Evolutionary conservation across 2,888 invertebrate genomes (phyloP).

Genomic region (Phyllotreta striolata): DNA sequence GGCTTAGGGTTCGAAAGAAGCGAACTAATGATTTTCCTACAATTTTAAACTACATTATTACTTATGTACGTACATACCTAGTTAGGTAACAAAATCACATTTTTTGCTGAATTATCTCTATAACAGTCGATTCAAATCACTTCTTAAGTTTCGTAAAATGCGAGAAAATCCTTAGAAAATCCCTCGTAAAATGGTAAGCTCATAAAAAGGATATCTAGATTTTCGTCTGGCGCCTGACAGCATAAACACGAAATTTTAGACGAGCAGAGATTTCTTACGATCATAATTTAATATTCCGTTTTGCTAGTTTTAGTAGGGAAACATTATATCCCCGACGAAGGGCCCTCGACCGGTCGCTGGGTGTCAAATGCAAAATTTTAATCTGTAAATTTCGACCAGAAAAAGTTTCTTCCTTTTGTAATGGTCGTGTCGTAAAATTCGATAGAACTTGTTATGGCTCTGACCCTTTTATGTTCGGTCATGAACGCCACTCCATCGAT

Average conservation of each 20-base stretch:
- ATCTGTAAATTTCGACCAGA: conserved; percentile 31
- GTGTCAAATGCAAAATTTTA: conserved; percentile 31
- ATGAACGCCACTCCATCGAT: conserved; percentile 3
- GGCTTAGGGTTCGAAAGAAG: conserved; percentile 9
- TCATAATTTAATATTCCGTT: conserved; percentile 38
- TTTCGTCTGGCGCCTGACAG: conserved; percentile 38
- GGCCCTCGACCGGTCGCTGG: conserved; percentile 22
- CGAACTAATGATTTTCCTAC: no score
- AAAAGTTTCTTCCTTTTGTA: conserved; percentile 26
- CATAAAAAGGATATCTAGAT: conserved; percentile 36
- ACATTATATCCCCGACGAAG: conserved; percentile 21
- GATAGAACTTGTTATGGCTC: conserved; percentile 30
- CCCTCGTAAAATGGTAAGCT: conserved; percentile 31
- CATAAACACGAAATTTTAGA: conserved; percentile 39
- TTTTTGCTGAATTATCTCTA: conserved; percentile 13
- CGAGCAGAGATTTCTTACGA: conserved; percentile 31
- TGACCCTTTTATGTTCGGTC: conserved; percentile 24
- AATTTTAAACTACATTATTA: neutral
- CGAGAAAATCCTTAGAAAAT: conserved; percentile 32
- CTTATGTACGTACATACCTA: neutral
- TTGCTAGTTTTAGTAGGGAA: conserved; percentile 34
- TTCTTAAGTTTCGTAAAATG: conserved; percentile 21
- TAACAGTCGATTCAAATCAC: conserved; percentile 27
- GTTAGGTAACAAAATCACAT: neutral
- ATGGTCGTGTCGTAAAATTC: conserved; percentile 26